Evolutionary conservation across 2,113 vertebrate species (phyloP).

Genomic region (Echinops telfairi): DNA sequence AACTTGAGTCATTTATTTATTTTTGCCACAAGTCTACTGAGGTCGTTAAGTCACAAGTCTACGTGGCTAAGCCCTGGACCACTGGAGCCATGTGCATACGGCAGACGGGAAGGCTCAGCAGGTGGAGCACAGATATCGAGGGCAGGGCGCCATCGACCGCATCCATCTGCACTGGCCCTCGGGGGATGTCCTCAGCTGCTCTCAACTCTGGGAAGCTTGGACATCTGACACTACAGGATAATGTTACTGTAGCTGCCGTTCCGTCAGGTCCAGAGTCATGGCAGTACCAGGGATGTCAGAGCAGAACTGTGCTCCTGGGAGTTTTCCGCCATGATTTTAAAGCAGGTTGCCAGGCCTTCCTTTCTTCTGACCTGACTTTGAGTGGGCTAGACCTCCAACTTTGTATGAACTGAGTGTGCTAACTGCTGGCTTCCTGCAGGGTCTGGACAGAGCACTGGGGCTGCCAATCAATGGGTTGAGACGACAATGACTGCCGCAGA

Average conservation of each 20-base stretch:
- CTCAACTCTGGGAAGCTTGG: background rate
- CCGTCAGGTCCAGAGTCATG: background rate
- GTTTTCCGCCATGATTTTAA: background rate
- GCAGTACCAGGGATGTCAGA: background rate
- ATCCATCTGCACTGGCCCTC: background rate
- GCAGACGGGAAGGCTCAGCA: background rate
- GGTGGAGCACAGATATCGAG: background rate
- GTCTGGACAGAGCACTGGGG: background rate
- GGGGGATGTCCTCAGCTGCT: background rate
- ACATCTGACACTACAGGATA: background rate
- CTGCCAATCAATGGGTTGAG: accelerated
- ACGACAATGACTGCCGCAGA: background rate
- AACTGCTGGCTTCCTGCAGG: background rate
- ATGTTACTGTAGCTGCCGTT: background rate
- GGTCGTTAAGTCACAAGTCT: background rate
- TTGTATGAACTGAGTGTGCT: background rate
- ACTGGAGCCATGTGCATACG: background rate
- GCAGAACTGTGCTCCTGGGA: background rate
- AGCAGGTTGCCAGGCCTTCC: background rate
- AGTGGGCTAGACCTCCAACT: background rate
- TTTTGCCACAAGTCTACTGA: slow-evolving; percentile 16
- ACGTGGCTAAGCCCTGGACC: background rate
- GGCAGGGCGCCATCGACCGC: accelerated
- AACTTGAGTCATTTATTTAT: slow-evolving; percentile 58
- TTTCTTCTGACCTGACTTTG: background rate